Evolutionary conservation across 2,888 invertebrate genomes (phyloP), one percentile per base, ranked within the genome.

Genomic region (Ernsta delagoae): DNA sequence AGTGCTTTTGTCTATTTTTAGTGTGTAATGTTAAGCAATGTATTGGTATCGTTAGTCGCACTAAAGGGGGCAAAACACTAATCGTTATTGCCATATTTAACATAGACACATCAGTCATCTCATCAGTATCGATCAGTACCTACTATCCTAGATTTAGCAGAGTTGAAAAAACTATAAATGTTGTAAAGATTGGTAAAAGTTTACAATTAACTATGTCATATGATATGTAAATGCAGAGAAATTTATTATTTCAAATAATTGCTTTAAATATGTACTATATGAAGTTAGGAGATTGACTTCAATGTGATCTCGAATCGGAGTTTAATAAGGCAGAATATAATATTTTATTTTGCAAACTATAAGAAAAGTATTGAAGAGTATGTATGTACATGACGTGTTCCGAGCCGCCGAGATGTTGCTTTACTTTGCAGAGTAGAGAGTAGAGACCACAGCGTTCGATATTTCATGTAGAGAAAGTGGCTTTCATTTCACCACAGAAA

Each of bases 221-320:
- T 24, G 24, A 24, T 3, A 24, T 24, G 53, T 70, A 73, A 74
- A 82, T 76, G 79, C 85, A 80, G 84, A 89, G 88, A 86, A 87
- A 80, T 78, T 82, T 80, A 78, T 85, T 85, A 78, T 85, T 85
- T 87, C 80, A 88, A 85, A 85, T 77, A 74, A 74, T 87, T 91
- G 88, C 88, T 90, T 90, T 90, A 89, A 88, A 85, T 80, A 82
- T 79, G 81, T 80, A 90, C 83, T 89, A 91, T 83, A 88, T 76
- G 82, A 81, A 88, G 90, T 87, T 87, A 79, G 83, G 85, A 80
- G 88, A 72, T 80, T 81, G 90, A 75, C 90, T 89, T 87, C 78
- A 79, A 83, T 79, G 83, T 91, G 92, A 92, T 92, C 92, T 92
- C 92, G 88, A 90, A 89, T 89, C 84, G 83, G 84, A 86, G 86